Conservation (phyloP, 37 sponge, comb jelly and placozoan species). For the Tethya wilhelma region DNA sequence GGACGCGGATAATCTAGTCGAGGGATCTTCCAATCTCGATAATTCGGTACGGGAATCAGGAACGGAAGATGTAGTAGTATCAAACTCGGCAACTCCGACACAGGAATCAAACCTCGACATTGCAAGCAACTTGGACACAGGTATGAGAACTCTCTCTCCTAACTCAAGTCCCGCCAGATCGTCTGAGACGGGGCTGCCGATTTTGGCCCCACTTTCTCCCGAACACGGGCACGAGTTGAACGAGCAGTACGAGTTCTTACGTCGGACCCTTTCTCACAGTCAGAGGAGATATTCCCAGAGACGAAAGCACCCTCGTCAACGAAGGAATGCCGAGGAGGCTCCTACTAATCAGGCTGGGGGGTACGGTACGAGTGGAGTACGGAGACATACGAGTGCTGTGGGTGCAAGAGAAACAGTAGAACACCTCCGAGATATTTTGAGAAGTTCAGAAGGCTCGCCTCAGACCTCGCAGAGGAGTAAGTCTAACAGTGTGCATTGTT, state of each 20-base stretch:
- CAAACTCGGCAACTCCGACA: no score
- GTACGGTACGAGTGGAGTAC: background rate
- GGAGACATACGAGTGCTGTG: no score
- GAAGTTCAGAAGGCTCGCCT: background rate
- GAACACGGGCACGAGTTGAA: constrained; percentile 41
- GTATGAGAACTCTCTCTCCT: no score
- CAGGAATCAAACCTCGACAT: no score
- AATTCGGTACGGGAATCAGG: no score
- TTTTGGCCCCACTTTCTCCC: constrained; percentile 54
- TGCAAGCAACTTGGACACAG: no score
- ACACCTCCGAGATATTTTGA: constrained; percentile 14
- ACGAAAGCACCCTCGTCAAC: constrained; percentile 2
- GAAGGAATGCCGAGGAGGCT: constrained; percentile 16
- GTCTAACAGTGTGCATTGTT: background rate
- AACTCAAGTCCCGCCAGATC: background rate
- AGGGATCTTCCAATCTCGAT: no score
- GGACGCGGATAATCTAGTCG: no score
- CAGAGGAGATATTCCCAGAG: constrained; percentile 65
- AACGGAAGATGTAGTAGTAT: no score
- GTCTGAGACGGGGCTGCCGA: background rate
- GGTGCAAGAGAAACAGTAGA: constrained; percentile 10
- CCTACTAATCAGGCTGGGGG: background rate
- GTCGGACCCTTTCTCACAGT: constrained; percentile 75
- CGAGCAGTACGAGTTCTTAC: constrained; percentile 65
- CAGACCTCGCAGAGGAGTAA: background rate